Conservation (phyloP, 1,140 invertebrate species). For the Ceratoteleas bidentatus region DNA sequence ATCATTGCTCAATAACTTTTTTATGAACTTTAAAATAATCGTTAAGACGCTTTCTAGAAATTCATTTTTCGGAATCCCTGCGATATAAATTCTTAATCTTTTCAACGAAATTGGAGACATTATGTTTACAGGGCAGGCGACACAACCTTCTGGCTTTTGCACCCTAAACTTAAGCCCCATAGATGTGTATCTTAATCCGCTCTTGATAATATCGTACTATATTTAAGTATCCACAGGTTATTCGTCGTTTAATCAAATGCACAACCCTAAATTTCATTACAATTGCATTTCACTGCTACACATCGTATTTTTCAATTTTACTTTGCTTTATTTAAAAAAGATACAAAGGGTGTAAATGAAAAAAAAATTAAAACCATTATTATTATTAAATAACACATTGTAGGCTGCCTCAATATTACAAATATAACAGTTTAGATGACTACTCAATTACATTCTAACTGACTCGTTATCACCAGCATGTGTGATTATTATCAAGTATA, state of each 20-base stretch:
- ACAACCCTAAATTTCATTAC: not conserved
- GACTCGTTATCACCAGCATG: not conserved
- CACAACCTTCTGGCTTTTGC: conserved; percentile 38
- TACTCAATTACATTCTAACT: not conserved
- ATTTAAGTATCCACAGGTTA: conserved; percentile 39
- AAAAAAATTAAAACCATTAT: too few relatives aligned
- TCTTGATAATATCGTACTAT: conserved; percentile 28
- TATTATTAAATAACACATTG: too few relatives aligned
- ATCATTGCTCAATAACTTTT: too few relatives aligned
- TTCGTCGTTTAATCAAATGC: conserved; percentile 15
- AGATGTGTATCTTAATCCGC: conserved; percentile 51
- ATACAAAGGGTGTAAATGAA: too few relatives aligned
- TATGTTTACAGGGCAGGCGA: conserved; percentile 33
- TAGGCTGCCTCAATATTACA: too few relatives aligned
- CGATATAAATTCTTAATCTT: conserved; percentile 22
- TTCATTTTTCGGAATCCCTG: not conserved
- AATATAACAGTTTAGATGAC: too few relatives aligned
- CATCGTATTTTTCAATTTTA: not conserved
- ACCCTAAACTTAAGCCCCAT: conserved; percentile 42
- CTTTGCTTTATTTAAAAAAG: not conserved
- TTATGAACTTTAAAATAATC: too few relatives aligned
- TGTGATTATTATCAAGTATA: conserved; percentile 1
- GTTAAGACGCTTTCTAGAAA: not conserved
- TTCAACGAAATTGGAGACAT: conserved; percentile 24
- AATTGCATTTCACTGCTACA: not conserved